A percentile compares a stretch with the other conserved stretches of the same genome.
These are phyloP conservation scores for Microplitis demolitor DNA, from an alignment of 1,140 invertebrate genomes.

Conservation along the genomic window DNA sequence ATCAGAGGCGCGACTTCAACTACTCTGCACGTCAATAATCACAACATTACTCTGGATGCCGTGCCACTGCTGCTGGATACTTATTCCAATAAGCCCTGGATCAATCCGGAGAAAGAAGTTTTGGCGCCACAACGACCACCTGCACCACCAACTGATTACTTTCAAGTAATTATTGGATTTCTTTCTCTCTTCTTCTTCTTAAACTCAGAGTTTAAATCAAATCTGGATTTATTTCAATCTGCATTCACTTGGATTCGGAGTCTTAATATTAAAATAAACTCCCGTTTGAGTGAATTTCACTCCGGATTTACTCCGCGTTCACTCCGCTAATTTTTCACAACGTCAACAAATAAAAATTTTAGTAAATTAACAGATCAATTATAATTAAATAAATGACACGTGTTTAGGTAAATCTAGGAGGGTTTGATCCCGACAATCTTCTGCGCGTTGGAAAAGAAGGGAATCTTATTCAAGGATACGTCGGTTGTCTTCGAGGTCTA, in stretches of 20 bases:
- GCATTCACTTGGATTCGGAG: no score
- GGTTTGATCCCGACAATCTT: conserved; percentile 77
- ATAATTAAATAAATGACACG: neutral
- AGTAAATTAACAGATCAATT: neutral
- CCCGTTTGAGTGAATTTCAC: no score
- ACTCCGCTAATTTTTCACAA: no score
- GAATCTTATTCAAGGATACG: conserved; percentile 71
- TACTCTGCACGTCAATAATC: conserved; percentile 82
- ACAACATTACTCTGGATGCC: conserved; percentile 72
- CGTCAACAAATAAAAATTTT: no score
- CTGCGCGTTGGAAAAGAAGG: conserved; percentile 67
- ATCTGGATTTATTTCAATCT: no score
- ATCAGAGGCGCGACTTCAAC: conserved; percentile 74
- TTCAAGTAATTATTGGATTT: conserved; percentile 63
- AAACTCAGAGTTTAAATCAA: no score
- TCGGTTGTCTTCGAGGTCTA: conserved; percentile 87
- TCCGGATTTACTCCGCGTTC: no score
- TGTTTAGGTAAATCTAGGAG: conserved; percentile 78
- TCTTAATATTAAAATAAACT: no score
- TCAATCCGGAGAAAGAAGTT: conserved; percentile 83
- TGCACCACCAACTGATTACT: conserved; percentile 82
- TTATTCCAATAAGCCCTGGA: conserved; percentile 83
- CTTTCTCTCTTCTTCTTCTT: no score
- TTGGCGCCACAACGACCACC: conserved; percentile 82
- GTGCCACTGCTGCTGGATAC: conserved; percentile 73